Base-by-base conservation (phyloP, 2,113 vertebrate genomes). In the Syrrhaptes paradoxus region DNA sequence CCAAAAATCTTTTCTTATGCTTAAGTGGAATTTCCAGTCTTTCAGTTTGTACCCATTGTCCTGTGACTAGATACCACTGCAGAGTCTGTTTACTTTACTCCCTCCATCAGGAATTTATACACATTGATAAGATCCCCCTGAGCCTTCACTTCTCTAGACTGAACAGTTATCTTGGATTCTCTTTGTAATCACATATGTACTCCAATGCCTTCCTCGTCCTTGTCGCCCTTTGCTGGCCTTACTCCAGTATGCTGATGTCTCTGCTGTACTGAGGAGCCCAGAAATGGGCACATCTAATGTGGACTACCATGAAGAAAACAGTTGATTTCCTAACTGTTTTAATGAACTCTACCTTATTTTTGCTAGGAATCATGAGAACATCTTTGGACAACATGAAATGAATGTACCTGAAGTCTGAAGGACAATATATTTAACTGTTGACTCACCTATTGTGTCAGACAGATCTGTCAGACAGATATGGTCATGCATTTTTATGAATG, bases 341-440 rank as follows among this genome's bases (percentile, higher is more conserved):
- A 62, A 84, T 92, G 66, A 75, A 58, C 38, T 70, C 46, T 54
- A 78, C 31, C 7, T 81, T 72, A 58, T 85, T 96, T 95, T 83
- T 91, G 52, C 9, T 63, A 32, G 32, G 77, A 92, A 72, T 83
- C 75, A 38, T n/a, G 26, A 90, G 34, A 58, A 61, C 65, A 52
- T 76, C 58, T 86, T 73, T 71, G 38, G 36, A 68, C 34, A 75
- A 34, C 22, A 84, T 16, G 34, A 76, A 89, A 20, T 82, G 51
- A 93, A 81, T 55, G 46, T 45, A 90, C 51, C 31, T 76, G 41
- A 52, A 74, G 28, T 82, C 58, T 94, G 80, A 46, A 90, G 70
- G 83, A 59, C 43, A 22, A 10, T 12, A 8, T 31, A 82, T 93
- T 79, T 74, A 55, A 45, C 25, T 52, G n/a, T 55, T 59, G 28